phyloP scores from a whole-genome alignment of 2,888 invertebrate genomes.

The Ypsolopha sequella region DNA sequence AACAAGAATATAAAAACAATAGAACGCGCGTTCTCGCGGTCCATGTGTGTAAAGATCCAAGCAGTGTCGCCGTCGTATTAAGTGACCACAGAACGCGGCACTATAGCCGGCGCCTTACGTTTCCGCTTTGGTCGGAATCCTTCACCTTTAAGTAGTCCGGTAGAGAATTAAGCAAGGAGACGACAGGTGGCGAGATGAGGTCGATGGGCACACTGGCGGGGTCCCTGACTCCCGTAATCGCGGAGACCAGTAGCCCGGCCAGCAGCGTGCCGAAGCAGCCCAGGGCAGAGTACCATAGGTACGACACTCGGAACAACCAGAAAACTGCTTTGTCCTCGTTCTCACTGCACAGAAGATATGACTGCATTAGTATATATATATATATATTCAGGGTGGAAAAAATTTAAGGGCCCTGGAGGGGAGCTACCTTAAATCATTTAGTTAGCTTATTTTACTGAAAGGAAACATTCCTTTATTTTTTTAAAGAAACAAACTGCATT shows the following conservation, averaged over 20 bases:
- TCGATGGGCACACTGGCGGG: conserved; percentile 75
- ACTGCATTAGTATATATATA: background rate
- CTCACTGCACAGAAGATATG: conserved; percentile 6
- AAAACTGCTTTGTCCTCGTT: conserved; percentile 29
- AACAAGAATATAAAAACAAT: no score
- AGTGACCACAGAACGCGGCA: no score
- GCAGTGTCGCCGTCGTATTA: no score
- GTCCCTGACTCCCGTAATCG: conserved; percentile 73
- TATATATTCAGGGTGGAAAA: background rate
- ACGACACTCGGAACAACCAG: conserved; percentile 82
- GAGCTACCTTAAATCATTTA: no score
- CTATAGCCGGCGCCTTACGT: no score
- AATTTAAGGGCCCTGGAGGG: no score
- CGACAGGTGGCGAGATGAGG: conserved; percentile 76
- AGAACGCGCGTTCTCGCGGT: no score
- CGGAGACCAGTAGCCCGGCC: conserved; percentile 80
- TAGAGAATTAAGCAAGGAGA: conserved; percentile 60
- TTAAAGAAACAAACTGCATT: no score
- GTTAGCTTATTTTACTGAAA: no score
- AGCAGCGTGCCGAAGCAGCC: conserved; percentile 81
- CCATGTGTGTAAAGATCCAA: no score
- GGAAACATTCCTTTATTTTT: no score
- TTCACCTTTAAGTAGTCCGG: conserved; percentile 57
- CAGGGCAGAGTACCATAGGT: conserved; percentile 91
- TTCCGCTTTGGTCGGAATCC: no score